These are phyloP conservation scores for Bovichtus diacanthus DNA, from an alignment of 2,797 vertebrate species.

Conservation along the genomic window DNA sequence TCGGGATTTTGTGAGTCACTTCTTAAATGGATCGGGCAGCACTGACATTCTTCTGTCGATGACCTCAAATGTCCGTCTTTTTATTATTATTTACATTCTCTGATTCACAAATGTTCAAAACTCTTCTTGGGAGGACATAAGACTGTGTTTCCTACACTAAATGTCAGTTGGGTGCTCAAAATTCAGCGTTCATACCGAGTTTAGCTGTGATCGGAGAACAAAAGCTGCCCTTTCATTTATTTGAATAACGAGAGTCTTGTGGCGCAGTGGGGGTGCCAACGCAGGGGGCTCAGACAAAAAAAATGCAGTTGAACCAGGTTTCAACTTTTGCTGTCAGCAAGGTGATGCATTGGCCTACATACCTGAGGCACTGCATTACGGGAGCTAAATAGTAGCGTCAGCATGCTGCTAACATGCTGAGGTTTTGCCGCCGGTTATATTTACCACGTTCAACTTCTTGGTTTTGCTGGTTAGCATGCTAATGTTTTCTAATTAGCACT, in stretches of 20 bases:
- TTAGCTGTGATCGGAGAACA: background rate
- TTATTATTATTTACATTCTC: background rate
- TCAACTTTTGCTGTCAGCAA: background rate
- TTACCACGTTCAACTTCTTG: background rate
- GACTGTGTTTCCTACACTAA: background rate
- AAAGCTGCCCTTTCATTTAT: background rate
- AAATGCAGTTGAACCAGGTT: background rate
- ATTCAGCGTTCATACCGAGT: background rate
- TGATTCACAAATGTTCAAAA: background rate
- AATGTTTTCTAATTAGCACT: background rate
- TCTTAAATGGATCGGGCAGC: constrained; percentile 12
- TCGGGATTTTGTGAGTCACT: constrained; percentile 54
- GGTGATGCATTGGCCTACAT: background rate
- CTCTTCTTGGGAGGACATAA: background rate
- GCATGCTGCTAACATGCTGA: background rate
- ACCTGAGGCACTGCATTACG: background rate
- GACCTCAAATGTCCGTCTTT: background rate
- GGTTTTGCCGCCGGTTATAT: background rate
- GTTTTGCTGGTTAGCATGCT: background rate
- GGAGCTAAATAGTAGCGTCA: background rate
- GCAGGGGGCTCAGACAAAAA: background rate
- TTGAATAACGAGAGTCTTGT: background rate
- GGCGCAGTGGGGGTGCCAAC: background rate
- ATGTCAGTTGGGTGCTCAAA: background rate
- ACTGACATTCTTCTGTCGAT: background rate